These are phyloP conservation scores for Troglohyphantes excavatus DNA, from an alignment of 2,888 invertebrate species.

Conservation along the genomic window DNA sequence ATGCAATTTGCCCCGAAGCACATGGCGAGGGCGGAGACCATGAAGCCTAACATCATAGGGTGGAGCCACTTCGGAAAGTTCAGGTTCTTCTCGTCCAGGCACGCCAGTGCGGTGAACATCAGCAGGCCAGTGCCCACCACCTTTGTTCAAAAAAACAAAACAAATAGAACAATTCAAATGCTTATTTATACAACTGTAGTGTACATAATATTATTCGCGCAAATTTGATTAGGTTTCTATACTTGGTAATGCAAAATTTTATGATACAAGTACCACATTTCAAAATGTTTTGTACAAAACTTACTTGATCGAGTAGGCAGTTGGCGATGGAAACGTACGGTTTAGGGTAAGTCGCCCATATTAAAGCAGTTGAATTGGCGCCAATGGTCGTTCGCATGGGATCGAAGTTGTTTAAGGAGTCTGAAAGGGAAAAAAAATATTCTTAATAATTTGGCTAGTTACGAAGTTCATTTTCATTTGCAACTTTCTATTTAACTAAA, in stretches of 20 bases:
- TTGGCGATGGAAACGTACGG: conserved; percentile 82
- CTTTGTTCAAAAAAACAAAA: too few relatives aligned
- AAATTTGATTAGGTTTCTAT: too few relatives aligned
- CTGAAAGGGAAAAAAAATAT: conserved; percentile 23
- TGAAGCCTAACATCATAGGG: conserved; percentile 81
- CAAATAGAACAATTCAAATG: too few relatives aligned
- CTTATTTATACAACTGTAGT: too few relatives aligned
- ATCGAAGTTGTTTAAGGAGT: conserved; percentile 69
- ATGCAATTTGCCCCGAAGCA: conserved; percentile 85
- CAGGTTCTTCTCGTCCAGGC: conserved; percentile 84
- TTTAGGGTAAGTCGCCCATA: conserved; percentile 85
- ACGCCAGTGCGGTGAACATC: conserved; percentile 83
- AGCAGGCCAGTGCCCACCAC: conserved; percentile 84
- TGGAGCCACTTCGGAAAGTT: conserved; percentile 82
- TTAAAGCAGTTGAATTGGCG: conserved; percentile 83
- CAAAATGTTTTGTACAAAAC: too few relatives aligned
- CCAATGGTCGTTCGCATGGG: conserved; percentile 81
- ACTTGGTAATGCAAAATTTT: too few relatives aligned
- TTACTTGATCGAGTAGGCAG: conserved; percentile 84
- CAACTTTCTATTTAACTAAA: too few relatives aligned
- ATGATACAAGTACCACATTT: too few relatives aligned
- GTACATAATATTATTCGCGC: too few relatives aligned
- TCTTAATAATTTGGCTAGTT: too few relatives aligned
- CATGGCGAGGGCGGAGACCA: conserved; percentile 82
- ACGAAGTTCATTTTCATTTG: too few relatives aligned